Evolutionary conservation across 2,113 vertebrate species (phyloP).

Genomic region (Fulmarus glacialis): DNA sequence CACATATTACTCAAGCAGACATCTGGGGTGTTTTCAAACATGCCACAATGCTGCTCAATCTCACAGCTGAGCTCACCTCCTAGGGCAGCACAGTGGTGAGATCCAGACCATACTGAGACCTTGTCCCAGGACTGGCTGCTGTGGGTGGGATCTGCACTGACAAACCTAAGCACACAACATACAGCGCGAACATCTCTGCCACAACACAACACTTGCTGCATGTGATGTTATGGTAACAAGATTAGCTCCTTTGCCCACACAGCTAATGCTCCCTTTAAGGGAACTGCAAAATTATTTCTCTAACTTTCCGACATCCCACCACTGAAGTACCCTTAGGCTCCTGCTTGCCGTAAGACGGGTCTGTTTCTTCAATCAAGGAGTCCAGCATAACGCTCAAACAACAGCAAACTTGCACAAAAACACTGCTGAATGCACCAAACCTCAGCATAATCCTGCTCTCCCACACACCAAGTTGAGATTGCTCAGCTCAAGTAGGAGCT

Average conservation of each 20-base stretch:
- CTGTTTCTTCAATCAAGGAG: background rate
- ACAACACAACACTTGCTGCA: background rate
- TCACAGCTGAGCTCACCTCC: background rate
- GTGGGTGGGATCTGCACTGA: background rate
- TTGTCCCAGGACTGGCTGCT: background rate
- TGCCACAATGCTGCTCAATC: accelerated
- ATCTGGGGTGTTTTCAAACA: background rate
- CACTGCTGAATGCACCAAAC: background rate
- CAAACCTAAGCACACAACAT: background rate
- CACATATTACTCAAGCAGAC: background rate
- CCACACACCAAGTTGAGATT: background rate
- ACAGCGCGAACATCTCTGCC: background rate
- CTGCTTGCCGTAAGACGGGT: accelerated
- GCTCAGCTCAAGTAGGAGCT: background rate
- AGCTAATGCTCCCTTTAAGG: background rate
- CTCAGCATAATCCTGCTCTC: background rate
- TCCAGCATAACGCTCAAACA: background rate
- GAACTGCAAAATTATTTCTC: background rate
- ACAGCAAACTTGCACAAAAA: background rate
- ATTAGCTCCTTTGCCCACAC: background rate
- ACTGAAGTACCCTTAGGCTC: background rate
- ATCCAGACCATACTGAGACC: background rate
- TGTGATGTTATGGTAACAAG: accelerated
- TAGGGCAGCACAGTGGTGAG: background rate
- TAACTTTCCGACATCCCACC: background rate